Conservation (phyloP, 1,140 invertebrate species). For the Drosophila carrolli region DNA sequence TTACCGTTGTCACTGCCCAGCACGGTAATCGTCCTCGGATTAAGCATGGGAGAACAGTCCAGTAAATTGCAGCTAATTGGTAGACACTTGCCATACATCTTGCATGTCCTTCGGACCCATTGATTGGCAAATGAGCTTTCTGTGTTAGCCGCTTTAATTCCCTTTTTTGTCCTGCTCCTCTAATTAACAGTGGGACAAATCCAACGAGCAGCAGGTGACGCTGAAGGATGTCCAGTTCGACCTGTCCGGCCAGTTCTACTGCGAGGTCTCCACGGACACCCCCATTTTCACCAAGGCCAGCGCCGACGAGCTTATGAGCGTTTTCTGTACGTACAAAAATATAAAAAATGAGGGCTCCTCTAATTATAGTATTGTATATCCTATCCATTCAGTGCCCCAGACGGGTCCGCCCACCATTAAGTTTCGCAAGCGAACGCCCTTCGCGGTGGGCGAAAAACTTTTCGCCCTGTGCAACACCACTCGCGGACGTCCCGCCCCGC, state of each 20-base stretch:
- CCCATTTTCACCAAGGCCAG: slow-evolving; percentile 92
- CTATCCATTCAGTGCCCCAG: slow-evolving; percentile 87
- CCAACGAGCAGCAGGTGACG: slow-evolving; percentile 90
- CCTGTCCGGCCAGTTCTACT: slow-evolving; percentile 90
- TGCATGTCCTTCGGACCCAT: slow-evolving; percentile 11
- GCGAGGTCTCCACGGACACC: slow-evolving; percentile 90
- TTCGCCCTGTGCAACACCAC: slow-evolving; percentile 92
- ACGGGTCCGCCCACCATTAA: slow-evolving; percentile 89
- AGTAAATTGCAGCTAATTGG: slow-evolving; percentile 38
- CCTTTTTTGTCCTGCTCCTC: neutral
- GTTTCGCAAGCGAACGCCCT: slow-evolving; percentile 88
- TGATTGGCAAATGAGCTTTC: slow-evolving; percentile 40
- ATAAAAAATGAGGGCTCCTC: neutral
- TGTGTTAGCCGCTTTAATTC: slow-evolving; percentile 25
- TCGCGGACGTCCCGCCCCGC: slow-evolving; percentile 89
- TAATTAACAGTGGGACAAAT: slow-evolving; percentile 87
- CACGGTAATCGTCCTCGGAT: slow-evolving; percentile 21
- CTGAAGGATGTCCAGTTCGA: slow-evolving; percentile 90
- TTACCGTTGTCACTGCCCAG: slow-evolving; percentile 18
- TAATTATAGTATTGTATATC: slow-evolving; percentile 54
- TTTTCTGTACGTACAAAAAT: slow-evolving; percentile 88
- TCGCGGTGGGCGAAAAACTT: slow-evolving; percentile 89
- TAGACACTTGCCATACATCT: slow-evolving; percentile 6
- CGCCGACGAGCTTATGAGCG: slow-evolving; percentile 88
- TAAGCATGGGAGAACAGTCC: slow-evolving; percentile 13